A percentile compares a stretch with the other conserved stretches of the same genome.
Conservation (phyloP, 2,888 invertebrate species). For the Cremastinae sp. region DNA sequence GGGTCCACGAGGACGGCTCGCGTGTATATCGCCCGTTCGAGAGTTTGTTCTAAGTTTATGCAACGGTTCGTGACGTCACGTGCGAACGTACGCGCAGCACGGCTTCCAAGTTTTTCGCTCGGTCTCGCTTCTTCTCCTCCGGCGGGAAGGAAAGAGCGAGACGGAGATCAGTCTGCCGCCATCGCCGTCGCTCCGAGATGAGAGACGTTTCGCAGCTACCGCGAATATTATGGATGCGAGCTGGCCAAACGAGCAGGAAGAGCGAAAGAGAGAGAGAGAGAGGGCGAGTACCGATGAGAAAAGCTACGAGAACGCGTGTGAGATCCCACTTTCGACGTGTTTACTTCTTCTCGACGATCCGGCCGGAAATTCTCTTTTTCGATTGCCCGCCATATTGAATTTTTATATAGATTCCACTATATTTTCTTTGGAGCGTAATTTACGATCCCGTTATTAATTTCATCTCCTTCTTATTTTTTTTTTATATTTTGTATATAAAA, state of each 20-base stretch:
- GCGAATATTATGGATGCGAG: conserved; percentile 27
- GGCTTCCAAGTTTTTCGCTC: conserved; percentile 45
- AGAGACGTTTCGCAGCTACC: conserved; percentile 35
- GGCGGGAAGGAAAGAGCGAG: too few species aligned
- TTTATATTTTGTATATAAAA: too few species aligned
- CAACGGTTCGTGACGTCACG: conserved; percentile 59
- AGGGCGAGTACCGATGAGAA: conserved; percentile 44
- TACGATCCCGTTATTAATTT: too few species aligned
- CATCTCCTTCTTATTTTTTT: too few species aligned
- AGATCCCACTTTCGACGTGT: conserved; percentile 45
- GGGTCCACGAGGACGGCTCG: too few species aligned
- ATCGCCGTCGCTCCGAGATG: conserved; percentile 9
- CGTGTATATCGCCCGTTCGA: conserved; percentile 15
- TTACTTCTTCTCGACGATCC: conserved; percentile 31
- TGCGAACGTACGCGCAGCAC: conserved; percentile 30
- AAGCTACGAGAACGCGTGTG: conserved; percentile 26
- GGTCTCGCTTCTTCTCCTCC: conserved; percentile 22
- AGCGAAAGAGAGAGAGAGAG: conserved; percentile 47
- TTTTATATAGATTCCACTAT: background rate
- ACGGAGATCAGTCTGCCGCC: conserved; percentile 21
- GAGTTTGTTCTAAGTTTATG: conserved; percentile 59
- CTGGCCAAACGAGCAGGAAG: background rate
- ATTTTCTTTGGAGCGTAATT: too few species aligned
- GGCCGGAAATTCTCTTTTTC: conserved; percentile 24
- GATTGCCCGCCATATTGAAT: too few species aligned